Evolutionary conservation across 2,888 invertebrate species (phyloP), one percentile per base, ranked within the genome.

Genomic region (Sinhomidia bicolor): DNA sequence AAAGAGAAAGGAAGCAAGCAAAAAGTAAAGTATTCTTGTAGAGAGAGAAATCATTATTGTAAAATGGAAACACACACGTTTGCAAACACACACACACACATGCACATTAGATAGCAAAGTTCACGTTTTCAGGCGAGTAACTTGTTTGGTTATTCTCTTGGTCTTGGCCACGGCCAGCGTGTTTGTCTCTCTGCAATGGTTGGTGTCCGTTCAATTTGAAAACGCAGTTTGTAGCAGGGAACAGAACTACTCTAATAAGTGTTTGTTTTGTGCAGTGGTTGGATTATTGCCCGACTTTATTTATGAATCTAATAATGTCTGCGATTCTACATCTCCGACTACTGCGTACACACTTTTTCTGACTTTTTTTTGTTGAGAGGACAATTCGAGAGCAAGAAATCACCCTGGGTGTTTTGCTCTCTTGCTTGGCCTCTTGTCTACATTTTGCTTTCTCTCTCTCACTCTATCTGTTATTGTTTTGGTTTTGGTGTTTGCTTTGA

Each of bases 251-350:
- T n/a, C 41, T 41, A 7, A 10, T 10, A 54, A 17, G 14, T 54
- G 17, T 62, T 29, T 29, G 9, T 7, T n/a, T 36, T 14, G 17
- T 36, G 36, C 68, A 36, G 17, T 32, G 36, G 1, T 76, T 23
- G 74, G 44, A 76, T 76, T 47, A 76, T 76, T 76, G 74, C 74
- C 26, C 44, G 41, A 76, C 74, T 76, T 76, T 76, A 76, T 76
- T 76, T 76, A 76, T 76, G 74, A 76, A 20, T 76, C 74, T 26
- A 76, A 76, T 76, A 76, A 47, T 76, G 74, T 76, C 23, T 23
- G 17, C 54, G n/a, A n/a, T n/a, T n/a, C n/a, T n/a, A n/a, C n/a
- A n/a, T n/a, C n/a, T n/a, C n/a, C n/a, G n/a, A n/a, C n/a, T n/a
- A n/a, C n/a, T n/a, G n/a, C n/a, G n/a, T n/a, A n/a, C n/a, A n/a